Evolutionary conservation across 2,888 invertebrate species (phyloP).

Genomic region (Chironomus riparius): DNA sequence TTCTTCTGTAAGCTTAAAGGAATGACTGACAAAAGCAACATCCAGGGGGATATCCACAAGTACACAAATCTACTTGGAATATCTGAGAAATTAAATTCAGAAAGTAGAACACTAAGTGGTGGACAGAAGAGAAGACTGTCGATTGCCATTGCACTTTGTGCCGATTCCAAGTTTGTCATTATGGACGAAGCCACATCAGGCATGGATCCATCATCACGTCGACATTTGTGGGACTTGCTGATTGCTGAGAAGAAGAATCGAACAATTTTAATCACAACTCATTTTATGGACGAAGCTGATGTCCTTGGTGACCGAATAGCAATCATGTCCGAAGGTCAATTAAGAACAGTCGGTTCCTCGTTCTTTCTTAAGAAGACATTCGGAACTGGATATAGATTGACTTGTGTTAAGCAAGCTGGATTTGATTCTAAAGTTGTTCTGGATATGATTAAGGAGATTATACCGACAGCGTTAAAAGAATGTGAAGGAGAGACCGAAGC

Average conservation of each 20-base stretch:
- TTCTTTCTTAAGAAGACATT: slow-evolving; percentile 75
- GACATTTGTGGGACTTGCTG: slow-evolving; percentile 74
- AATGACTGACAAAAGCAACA: slow-evolving; percentile 44
- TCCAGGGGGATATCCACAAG: slow-evolving; percentile 52
- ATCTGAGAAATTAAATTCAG: slow-evolving; percentile 53
- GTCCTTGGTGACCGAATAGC: slow-evolving; percentile 78
- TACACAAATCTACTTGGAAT: slow-evolving; percentile 58
- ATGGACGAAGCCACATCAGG: slow-evolving; percentile 75
- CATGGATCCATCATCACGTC: slow-evolving; percentile 76
- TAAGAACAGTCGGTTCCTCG: slow-evolving; percentile 73
- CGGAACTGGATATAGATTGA: slow-evolving; percentile 75
- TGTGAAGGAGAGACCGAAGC: slow-evolving; percentile 69
- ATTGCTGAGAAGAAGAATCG: slow-evolving; percentile 62
- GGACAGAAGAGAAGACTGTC: slow-evolving; percentile 71
- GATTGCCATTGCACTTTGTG: slow-evolving; percentile 66
- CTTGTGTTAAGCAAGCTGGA: slow-evolving; percentile 44
- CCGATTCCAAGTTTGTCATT: slow-evolving; percentile 61
- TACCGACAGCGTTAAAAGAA: slow-evolving; percentile 56
- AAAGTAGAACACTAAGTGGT: slow-evolving; percentile 55
- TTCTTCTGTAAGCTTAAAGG: slow-evolving; percentile 73
- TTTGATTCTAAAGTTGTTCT: slow-evolving; percentile 49
- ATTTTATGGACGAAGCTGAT: slow-evolving; percentile 90
- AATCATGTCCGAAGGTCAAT: slow-evolving; percentile 71
- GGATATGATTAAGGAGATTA: slow-evolving; percentile 50
- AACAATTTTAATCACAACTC: slow-evolving; percentile 72